Conservation (phyloP, 2,888 invertebrate species). For the Theodoxus fluviatilis region DNA sequence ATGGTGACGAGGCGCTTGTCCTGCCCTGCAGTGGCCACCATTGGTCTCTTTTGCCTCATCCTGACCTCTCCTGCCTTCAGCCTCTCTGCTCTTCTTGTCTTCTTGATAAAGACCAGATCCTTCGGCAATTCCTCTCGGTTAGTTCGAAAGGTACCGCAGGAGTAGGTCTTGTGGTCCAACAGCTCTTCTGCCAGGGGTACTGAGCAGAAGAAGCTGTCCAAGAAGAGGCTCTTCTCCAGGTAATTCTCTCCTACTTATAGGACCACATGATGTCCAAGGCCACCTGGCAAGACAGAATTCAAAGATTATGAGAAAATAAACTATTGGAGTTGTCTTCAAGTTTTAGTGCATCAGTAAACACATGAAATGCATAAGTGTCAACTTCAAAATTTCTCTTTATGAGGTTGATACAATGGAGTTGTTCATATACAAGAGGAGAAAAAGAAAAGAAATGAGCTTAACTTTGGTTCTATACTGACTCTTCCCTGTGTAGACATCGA, state of each 20-base stretch:
- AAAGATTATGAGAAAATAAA: too few species aligned
- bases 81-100: neutral
- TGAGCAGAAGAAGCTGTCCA: conserved; percentile 24
- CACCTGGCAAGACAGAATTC: too few species aligned
- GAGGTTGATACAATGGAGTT: too few species aligned
- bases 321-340: too few species aligned
- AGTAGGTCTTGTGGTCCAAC: conserved; percentile 20
- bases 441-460: neutral
- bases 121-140: conserved; percentile 30
- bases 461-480: neutral
- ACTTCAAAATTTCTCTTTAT: too few species aligned
- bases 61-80: neutral
- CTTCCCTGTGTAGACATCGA: conserved; percentile 27
- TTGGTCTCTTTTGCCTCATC: conserved; percentile 25
- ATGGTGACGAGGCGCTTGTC: conserved; percentile 28
- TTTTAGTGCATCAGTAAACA: too few species aligned
- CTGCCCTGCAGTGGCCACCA: conserved; percentile 26
- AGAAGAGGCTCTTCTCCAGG: conserved; percentile 22
- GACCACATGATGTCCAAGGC: conserved; percentile 26
- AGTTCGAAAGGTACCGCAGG: conserved; percentile 25
- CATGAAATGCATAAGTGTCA: too few species aligned
- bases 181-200: conserved; percentile 16
- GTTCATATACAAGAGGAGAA: too few species aligned
- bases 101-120: conserved; percentile 3
- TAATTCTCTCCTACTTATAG: neutral